A percentile compares a stretch with the other conserved stretches of the same genome.
Conservation (phyloP, 2,888 invertebrate species). For the Cryptocephalus primarius region DNA sequence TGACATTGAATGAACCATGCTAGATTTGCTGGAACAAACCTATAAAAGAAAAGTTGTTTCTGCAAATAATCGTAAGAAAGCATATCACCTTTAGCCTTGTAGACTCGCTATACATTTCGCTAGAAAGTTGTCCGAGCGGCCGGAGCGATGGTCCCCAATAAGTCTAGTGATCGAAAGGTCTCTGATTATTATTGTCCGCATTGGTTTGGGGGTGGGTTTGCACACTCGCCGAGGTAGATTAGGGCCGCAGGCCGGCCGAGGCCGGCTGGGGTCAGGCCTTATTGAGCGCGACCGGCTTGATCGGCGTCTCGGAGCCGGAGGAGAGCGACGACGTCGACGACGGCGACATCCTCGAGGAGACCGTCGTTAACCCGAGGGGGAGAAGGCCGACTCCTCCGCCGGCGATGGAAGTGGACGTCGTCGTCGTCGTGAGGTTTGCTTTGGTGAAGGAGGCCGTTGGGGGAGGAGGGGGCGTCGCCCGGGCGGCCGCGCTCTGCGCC, state of each 20-base stretch:
- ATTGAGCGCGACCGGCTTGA: conserved; percentile 37
- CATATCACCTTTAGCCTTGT: too few species aligned
- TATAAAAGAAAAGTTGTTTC: too few species aligned
- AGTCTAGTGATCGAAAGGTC: too few species aligned
- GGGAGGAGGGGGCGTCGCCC: conserved; percentile 9
- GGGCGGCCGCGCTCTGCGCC: conserved; percentile 29
- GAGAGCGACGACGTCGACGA: conserved; percentile 50
- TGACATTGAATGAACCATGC: too few species aligned
- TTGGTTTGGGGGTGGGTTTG: conserved; percentile 16
- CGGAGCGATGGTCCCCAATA: too few species aligned
- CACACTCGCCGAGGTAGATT: conserved; percentile 33
- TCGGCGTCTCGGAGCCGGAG: conserved; percentile 45
- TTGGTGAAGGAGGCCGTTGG: conserved; percentile 23
- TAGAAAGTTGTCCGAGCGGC: too few species aligned
- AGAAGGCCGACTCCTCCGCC: conserved; percentile 18
- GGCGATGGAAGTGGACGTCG: conserved; percentile 19
- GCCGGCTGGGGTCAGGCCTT: conserved; percentile 35
- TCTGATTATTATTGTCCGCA: conserved; percentile 25
- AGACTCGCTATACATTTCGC: too few species aligned
- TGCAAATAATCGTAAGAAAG: too few species aligned
- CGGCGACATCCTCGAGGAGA: conserved; percentile 44
- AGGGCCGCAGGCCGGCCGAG: conserved; percentile 23
- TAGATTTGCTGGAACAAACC: too few species aligned
- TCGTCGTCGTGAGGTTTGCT: conserved; percentile 30
- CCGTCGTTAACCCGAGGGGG: conserved; percentile 43